Evolutionary conservation across 2,797 vertebrate genomes (phyloP), one percentile per base, ranked within the genome.

Genomic region (Cephalopachus bancanus): DNA sequence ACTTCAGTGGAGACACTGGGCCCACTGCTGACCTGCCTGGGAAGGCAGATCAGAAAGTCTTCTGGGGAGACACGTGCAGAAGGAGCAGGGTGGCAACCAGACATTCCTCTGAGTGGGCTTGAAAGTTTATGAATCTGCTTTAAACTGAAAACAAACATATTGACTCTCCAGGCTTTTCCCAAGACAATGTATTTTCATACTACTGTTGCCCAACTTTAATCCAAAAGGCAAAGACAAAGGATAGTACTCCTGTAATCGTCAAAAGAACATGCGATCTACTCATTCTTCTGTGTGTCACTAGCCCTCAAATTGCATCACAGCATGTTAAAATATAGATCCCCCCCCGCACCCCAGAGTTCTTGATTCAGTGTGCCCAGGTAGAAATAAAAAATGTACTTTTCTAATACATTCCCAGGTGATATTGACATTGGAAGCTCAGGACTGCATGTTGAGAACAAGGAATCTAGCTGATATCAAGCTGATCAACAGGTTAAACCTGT

Each of bases 81-180:
- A 65, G 65, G 17, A 24, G 60, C 10, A 72, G 24, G 10, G n/a
- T 55, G 20, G 14, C 69, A 64, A 9, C 19, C 76, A 67, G 57
- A 62, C 51, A 69, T n/a, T 17, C 65, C 22, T 69, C n/a, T 8
- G 12, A 83, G 57, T 19, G 22, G 14, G 3, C 44, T 94, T 59
- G 78, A 37, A 83, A 94, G 69, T 57, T 55, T 88, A 62, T 67
- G 59, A 16, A 44, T 92, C 53, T 83, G 65, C n/a, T 93, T 91
- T 91, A 65, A 93, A 94, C 71, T 37, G 33, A 65, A 90, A 89
- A 97, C 55, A 3, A 62, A 37, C 75, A 15, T 65, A 53, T 37
- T 80, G 72, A 28, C 33, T 95, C 62, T 92, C 64, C 20, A 53
- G 89, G 20, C 51, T 65, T 19, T 83, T 96, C 83, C 49, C 64